Evolutionary conservation across 2,797 vertebrate species (phyloP).

Genomic region (Liparis tanakae): DNA sequence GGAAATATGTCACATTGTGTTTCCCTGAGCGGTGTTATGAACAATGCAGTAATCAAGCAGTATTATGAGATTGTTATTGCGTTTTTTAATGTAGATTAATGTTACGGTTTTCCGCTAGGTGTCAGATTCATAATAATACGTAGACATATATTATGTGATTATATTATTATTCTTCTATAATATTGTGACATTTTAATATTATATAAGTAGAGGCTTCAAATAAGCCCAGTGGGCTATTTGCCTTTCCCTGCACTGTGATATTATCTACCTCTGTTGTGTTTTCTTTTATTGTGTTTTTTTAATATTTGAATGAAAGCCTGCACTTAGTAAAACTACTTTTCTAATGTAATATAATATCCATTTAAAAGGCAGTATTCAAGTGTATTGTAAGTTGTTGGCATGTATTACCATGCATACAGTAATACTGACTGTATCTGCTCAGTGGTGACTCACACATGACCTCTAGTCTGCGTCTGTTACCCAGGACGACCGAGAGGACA

Average conservation of each 20-base stretch:
- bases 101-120: not conserved
- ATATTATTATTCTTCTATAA: not conserved
- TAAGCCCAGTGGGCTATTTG: not conserved
- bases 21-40: not conserved
- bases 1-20: not conserved
- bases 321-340: not conserved
- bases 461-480: slow-evolving; percentile 25
- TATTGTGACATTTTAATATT: not conserved
- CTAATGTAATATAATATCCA: not conserved
- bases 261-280: too few species aligned
- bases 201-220: not conserved
- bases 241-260: too few species aligned
- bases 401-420: not conserved
- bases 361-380: not conserved
- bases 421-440: not conserved
- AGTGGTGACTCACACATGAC: slow-evolving; percentile 44
- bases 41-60: not conserved
- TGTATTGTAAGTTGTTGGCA: not conserved
- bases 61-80: not conserved
- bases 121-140: not conserved
- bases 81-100: not conserved
- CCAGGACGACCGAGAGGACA: not conserved
- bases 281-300: too few species aligned
- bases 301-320: too few species aligned
- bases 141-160: not conserved